Evolutionary conservation across 1,140 invertebrate genomes (phyloP).

Genomic region (Papilio helenus): DNA sequence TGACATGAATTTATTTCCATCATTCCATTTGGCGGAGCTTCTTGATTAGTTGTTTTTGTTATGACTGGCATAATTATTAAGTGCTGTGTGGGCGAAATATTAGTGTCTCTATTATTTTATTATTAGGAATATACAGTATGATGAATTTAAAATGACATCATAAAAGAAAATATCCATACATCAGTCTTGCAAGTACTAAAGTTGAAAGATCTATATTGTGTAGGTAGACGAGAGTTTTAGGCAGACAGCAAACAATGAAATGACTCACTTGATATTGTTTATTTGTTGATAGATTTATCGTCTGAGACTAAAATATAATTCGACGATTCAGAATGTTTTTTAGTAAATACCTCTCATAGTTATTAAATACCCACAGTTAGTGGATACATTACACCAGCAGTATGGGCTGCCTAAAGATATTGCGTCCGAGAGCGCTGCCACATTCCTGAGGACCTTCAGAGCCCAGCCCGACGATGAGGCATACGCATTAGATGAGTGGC

Average conservation of each 20-base stretch:
- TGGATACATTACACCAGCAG: slow-evolving; percentile 86
- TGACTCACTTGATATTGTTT: too few species aligned
- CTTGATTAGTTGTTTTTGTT: not conserved
- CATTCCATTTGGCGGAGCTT: not conserved
- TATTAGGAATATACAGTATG: not conserved
- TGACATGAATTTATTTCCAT: not conserved
- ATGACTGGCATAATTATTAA: not conserved
- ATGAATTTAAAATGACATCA: not conserved
- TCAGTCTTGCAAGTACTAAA: not conserved
- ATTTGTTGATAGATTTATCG: too few species aligned
- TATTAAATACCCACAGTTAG: slow-evolving; percentile 83
- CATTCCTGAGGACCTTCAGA: slow-evolving; percentile 89
- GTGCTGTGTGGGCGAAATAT: slow-evolving; percentile 8
- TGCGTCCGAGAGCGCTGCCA: slow-evolving; percentile 85
- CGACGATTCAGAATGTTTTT: too few species aligned
- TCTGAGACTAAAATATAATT: too few species aligned
- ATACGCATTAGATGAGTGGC: slow-evolving; percentile 89
- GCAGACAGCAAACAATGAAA: too few species aligned
- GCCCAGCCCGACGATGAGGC: slow-evolving; percentile 89
- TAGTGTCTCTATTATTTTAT: slow-evolving; percentile 7
- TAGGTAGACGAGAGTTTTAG: too few species aligned
- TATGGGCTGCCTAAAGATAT: slow-evolving; percentile 86
- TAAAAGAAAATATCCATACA: not conserved
- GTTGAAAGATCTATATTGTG: not conserved
- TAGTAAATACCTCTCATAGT: not conserved